phyloP scores from a whole-genome alignment of 2,113 vertebrate genomes.

The Bombycilla garrulus region DNA sequence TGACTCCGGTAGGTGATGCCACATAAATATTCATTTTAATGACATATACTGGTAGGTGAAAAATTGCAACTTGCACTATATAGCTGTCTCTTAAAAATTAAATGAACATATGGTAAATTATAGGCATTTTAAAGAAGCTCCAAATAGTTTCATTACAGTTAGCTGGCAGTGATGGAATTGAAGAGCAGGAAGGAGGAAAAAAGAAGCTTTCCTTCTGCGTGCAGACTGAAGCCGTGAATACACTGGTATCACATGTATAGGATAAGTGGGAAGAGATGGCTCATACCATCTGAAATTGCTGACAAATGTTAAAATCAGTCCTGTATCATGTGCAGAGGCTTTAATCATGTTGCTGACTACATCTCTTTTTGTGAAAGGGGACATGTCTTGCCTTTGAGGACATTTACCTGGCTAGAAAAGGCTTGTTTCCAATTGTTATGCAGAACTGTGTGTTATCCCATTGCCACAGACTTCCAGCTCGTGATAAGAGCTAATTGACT shows the following conservation, averaged over 20 bases:
- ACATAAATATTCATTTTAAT: constrained; percentile 65
- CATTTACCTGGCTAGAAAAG: constrained; percentile 32
- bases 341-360: constrained; percentile 51
- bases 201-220: background rate
- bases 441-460: background rate
- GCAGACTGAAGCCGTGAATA: background rate
- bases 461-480: background rate
- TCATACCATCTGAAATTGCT: constrained; percentile 37
- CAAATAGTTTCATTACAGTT: constrained; percentile 24
- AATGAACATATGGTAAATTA: background rate
- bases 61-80: constrained; percentile 32
- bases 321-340: background rate
- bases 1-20: constrained; percentile 27
- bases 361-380: constrained; percentile 47
- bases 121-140: constrained; percentile 24
- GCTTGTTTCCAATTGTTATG: constrained; percentile 12
- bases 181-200: background rate
- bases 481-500: constrained; percentile 47
- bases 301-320: constrained; percentile 38
- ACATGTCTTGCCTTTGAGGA: background rate
- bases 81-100: constrained; percentile 45
- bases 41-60: background rate
- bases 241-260: background rate
- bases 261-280: background rate
- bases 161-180: background rate